Percentiles rank a stretch among this genome's conserved stretches.
These are phyloP conservation scores for Sesia bembeciformis DNA, from an alignment of 2,888 invertebrate species.

Conservation along the genomic window DNA sequence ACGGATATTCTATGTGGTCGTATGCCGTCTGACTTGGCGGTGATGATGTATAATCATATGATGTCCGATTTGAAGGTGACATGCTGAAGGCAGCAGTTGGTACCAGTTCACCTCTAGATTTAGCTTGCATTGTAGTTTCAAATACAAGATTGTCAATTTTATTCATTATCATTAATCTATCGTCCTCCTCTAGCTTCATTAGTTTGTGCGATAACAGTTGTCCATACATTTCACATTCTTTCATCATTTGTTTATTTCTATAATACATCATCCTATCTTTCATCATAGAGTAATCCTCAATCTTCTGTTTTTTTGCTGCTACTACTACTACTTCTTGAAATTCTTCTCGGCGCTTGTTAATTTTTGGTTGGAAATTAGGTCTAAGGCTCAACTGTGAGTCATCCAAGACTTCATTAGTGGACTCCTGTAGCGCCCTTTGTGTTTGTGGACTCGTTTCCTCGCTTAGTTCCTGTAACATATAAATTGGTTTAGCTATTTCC, in stretches of 20 bases:
- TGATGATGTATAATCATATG: no score
- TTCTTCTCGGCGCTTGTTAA: background rate
- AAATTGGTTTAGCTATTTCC: no score
- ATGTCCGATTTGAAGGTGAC: no score
- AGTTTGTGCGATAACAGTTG: background rate
- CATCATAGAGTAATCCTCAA: no score
- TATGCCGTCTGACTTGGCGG: no score
- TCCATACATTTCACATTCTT: background rate
- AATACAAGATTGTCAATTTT: background rate
- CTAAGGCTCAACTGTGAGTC: no score
- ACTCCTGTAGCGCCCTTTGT: no score
- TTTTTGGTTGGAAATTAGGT: background rate
- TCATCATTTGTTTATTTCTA: background rate
- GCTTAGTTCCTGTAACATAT: no score
- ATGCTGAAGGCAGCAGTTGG: no score
- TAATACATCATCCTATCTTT: background rate
- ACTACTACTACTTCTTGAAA: background rate
- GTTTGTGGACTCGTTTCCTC: no score
- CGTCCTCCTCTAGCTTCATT: background rate
- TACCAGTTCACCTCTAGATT: background rate
- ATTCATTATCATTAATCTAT: background rate
- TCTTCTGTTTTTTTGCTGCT: background rate
- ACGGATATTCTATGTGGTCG: no score
- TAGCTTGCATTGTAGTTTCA: background rate
- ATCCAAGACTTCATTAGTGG: no score